These are phyloP conservation scores for Julus scandinavius DNA, from an alignment of 2,888 invertebrate genomes.

Conservation along the genomic window DNA sequence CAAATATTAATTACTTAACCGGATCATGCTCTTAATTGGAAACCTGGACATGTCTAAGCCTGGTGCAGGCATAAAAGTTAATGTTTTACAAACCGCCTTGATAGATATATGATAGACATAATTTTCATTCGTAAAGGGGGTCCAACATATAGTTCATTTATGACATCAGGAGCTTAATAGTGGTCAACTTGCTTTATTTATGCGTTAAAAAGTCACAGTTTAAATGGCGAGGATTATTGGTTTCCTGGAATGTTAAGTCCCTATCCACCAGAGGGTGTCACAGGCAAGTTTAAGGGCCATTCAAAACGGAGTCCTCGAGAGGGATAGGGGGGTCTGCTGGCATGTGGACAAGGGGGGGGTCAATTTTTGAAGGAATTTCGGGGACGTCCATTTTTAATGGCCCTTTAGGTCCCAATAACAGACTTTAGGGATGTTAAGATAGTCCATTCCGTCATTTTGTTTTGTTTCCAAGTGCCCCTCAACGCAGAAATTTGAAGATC, in stretches of 20 bases:
- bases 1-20: slow-evolving; percentile 10
- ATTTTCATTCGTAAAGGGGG: background rate
- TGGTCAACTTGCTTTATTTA: too few species aligned
- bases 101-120: background rate
- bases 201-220: too few species aligned
- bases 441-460: background rate
- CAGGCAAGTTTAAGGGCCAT: background rate
- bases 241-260: too few species aligned
- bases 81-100: background rate
- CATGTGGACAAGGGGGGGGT: too few species aligned
- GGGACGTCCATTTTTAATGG: too few species aligned
- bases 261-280: background rate
- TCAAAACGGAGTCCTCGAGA: too few species aligned
- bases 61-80: background rate
- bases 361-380: too few species aligned
- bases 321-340: too few species aligned
- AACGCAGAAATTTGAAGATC: background rate
- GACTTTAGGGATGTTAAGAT: background rate
- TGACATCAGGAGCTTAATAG: too few species aligned
- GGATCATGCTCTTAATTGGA: background rate
- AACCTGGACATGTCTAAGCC: background rate
- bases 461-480: background rate
- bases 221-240: too few species aligned
- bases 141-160: too few species aligned
- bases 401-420: background rate